Evolutionary conservation across 2,888 invertebrate species (phyloP).

Genomic region (Acronicta psi): DNA sequence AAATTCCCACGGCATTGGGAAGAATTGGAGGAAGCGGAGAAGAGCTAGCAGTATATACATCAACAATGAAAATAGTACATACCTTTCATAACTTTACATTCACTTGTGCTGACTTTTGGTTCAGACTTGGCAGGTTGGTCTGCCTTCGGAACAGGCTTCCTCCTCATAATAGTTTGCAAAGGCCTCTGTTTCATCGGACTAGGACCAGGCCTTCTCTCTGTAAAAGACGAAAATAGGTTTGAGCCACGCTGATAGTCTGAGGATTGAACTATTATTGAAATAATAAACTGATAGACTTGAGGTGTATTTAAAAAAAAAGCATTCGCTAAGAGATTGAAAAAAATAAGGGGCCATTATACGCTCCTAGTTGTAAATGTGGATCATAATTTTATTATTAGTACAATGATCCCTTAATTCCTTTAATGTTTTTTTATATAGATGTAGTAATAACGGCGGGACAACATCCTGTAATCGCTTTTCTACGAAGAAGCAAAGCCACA

Average conservation of each 20-base stretch:
- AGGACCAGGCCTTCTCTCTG: slow-evolving; percentile 28
- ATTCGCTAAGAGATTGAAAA: too few species aligned
- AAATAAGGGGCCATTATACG: too few species aligned
- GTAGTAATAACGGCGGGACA: too few species aligned
- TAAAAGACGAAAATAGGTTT: slow-evolving; percentile 32
- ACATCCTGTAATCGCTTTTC: not conserved
- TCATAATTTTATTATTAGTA: too few species aligned
- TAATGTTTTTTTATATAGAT: too few species aligned
- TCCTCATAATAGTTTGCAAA: slow-evolving; percentile 6
- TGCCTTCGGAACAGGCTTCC: slow-evolving; percentile 6
- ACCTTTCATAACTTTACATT: slow-evolving; percentile 32
- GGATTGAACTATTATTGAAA: not conserved
- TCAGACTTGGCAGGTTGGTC: slow-evolving; percentile 12
- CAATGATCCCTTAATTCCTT: too few species aligned
- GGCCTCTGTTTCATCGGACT: slow-evolving; percentile 27
- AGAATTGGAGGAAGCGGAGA: too few species aligned
- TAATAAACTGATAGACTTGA: too few species aligned
- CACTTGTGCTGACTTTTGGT: slow-evolving; percentile 5
- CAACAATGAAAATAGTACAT: not conserved
- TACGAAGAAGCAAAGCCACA: not conserved
- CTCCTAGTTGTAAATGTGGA: too few species aligned
- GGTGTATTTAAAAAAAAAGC: too few species aligned
- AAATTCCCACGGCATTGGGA: too few species aligned
- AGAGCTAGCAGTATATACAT: too few species aligned
- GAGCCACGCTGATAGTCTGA: not conserved